These are phyloP conservation scores for Pomacea canaliculata DNA, from an alignment of 2,888 invertebrate genomes.

Conservation along the genomic window DNA sequence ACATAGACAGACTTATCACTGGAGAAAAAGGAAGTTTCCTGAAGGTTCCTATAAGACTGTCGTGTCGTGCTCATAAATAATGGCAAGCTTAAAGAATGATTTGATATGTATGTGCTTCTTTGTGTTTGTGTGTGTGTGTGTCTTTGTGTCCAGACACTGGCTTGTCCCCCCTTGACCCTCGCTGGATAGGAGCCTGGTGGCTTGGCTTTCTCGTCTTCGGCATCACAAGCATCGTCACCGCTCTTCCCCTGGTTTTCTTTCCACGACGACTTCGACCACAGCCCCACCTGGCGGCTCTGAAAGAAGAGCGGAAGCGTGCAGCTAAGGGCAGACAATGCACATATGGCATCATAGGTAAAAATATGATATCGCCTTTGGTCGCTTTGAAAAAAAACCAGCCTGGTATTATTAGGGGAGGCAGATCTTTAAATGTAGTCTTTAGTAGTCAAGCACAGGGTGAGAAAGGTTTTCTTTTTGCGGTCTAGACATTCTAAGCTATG, in stretches of 20 bases:
- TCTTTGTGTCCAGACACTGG: constrained; percentile 32
- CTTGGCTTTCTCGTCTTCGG: constrained; percentile 52
- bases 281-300: constrained; percentile 1
- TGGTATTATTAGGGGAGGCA: too few species aligned
- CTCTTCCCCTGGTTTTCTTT: constrained; percentile 42
- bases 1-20: too few species aligned
- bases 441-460: too few species aligned
- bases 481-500: not conserved
- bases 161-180: constrained; percentile 41
- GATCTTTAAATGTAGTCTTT: too few species aligned
- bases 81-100: too few species aligned
- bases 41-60: too few species aligned
- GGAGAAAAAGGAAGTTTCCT: too few species aligned
- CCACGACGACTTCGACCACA: constrained; percentile 32
- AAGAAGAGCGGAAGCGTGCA: not conserved
- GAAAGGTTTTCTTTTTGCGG: too few species aligned
- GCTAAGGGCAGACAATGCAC: not conserved
- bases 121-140: not conserved
- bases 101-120: too few species aligned
- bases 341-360: constrained; percentile 25
- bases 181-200: constrained; percentile 58
- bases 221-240: constrained; percentile 28
- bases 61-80: too few species aligned
- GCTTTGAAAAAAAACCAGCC: too few species aligned
- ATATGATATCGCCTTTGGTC: too few species aligned